These are phyloP conservation scores for Corvus hawaiiensis DNA, from an alignment of 2,113 vertebrate genomes.

Conservation along the genomic window DNA sequence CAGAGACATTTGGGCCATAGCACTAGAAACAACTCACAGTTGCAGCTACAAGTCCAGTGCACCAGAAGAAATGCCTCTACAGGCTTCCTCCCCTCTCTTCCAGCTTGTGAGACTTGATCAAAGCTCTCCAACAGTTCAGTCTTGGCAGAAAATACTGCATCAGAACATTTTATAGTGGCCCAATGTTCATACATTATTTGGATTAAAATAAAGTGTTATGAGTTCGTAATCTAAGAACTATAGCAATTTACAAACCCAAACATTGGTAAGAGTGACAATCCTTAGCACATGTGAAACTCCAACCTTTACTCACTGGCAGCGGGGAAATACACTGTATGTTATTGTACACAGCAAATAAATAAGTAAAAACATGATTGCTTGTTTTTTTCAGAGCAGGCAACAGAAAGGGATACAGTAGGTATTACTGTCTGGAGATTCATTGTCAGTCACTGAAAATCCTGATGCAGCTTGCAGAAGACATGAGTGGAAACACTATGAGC, in stretches of 20 bases:
- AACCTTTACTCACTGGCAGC: neutral
- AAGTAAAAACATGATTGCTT: neutral
- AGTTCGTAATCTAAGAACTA: neutral
- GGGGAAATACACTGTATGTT: neutral
- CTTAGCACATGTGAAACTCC: neutral
- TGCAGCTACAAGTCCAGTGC: neutral
- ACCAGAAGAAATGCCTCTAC: neutral
- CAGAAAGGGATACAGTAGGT: neutral
- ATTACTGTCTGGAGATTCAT: neutral
- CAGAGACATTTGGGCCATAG: neutral
- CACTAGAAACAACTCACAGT: neutral
- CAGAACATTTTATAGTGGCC: neutral
- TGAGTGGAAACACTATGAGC: neutral
- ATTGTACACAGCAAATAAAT: neutral
- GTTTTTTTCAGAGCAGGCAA: neutral
- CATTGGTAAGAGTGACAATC: neutral
- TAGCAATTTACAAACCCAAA: neutral
- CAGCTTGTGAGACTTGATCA: neutral
- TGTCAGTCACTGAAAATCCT: neutral
- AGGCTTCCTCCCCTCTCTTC: neutral
- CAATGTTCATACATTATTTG: neutral
- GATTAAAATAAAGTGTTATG: neutral
- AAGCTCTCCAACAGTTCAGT: neutral
- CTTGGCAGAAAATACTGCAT: neutral
- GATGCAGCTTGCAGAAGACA: neutral